phyloP scores from a whole-genome alignment of 2,888 invertebrate species.

The Emesis russula region DNA sequence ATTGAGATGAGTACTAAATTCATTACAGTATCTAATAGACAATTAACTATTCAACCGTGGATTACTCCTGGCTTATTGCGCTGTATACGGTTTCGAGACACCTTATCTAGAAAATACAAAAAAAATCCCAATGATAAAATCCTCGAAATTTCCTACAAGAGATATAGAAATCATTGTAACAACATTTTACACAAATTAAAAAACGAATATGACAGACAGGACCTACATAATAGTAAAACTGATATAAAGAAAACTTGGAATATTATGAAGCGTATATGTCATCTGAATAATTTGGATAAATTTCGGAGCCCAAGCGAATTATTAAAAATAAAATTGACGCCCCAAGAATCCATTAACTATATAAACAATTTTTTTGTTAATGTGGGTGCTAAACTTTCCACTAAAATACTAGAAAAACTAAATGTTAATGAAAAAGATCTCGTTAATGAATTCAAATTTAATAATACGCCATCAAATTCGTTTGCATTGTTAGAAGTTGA shows the following conservation, averaged over 20 bases:
- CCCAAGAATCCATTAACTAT: neutral
- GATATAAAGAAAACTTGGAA: neutral
- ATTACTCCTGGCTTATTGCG: neutral
- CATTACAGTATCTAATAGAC: neutral
- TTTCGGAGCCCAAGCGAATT: neutral
- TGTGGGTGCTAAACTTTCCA: neutral
- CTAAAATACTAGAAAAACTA: neutral
- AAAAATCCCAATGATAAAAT: neutral
- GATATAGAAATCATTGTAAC: neutral
- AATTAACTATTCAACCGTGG: slow-evolving; percentile 6
- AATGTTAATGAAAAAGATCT: neutral
- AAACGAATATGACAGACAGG: neutral
- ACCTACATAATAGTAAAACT: neutral
- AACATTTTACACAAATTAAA: neutral
- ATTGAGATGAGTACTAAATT: too few species aligned
- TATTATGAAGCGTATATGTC: neutral
- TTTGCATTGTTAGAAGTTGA: neutral
- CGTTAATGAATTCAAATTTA: neutral
- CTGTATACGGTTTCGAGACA: slow-evolving; percentile 3
- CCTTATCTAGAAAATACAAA: neutral
- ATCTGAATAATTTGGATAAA: neutral
- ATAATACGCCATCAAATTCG: neutral
- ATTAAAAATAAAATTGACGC: neutral
- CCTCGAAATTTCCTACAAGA: neutral
- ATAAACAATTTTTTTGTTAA: neutral